Conservation (phyloP, 2,113 vertebrate species). For the Naja naja region DNA sequence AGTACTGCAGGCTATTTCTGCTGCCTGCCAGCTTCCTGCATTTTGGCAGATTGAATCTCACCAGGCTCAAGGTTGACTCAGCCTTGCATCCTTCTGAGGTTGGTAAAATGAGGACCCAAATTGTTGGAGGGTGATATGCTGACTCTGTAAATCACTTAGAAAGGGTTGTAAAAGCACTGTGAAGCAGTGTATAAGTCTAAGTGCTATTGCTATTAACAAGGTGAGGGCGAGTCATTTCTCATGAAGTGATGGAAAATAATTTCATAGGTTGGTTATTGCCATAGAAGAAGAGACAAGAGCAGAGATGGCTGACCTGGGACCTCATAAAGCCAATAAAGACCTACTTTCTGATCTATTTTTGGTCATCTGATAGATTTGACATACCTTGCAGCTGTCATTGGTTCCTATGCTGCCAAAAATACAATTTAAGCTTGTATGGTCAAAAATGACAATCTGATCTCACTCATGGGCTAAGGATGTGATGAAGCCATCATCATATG, state of each 20-base stretch:
- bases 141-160: too few species aligned
- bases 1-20: too few species aligned
- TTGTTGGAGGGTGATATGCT: too few species aligned
- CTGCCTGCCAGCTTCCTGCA: too few species aligned
- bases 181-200: too few species aligned
- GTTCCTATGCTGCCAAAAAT: neutral
- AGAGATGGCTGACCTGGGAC: neutral
- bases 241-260: neutral
- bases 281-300: neutral
- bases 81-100: too few species aligned
- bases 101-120: too few species aligned
- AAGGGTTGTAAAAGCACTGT: too few species aligned
- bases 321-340: neutral
- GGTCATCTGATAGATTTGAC: neutral
- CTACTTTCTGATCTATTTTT: neutral
- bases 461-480: neutral
- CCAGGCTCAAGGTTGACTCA: too few species aligned
- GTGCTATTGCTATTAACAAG: too few species aligned
- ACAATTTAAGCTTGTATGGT: neutral
- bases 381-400: neutral
- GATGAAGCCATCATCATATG: neutral
- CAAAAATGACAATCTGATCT: neutral
- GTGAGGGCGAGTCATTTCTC: neutral
- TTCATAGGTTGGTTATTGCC: neutral
- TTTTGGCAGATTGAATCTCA: too few species aligned